Evolutionary conservation across 2,797 vertebrate species (phyloP), one percentile per base, ranked within the genome.

Genomic region (Gobio occitaniae): DNA sequence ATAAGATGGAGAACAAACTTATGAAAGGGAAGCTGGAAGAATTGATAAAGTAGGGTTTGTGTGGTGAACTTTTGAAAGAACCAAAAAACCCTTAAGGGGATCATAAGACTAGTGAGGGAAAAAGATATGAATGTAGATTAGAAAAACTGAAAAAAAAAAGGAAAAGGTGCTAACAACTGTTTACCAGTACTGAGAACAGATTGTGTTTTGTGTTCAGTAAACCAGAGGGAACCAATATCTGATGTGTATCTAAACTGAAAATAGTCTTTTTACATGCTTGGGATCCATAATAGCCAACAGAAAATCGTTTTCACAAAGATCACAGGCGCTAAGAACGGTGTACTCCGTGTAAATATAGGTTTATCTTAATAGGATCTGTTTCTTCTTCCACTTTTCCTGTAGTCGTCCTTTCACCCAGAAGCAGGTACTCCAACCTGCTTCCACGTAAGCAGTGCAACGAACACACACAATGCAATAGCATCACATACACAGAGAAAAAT

Each of bases 341-440:
- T 61, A 41, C 44, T 71, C 75, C 11, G 36, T 56, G 25, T 75
- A 88, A 83, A 77, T 61, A 84, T 38, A 79, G 70, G 74, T 72
- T 75, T 74, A 83, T 85, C 84, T 85, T 81, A 85, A 85, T 72
- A 54, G 54, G 47, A 69, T 86, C 25, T 63, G 68, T 29, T 68
- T 75, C 78, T 76, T 21, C 25, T 68, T 76, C 10, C 21, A 9
- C 25, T 76, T 47, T 47, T 69, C 47, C 41, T 36, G 61, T 52
- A 80, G 75, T 38, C 50, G 15, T 76, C 16, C 68, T 36, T 29
- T 83, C 69, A 66, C 72, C 9, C 17, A n/a, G 79, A 36, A 68
- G 4, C 56, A 68, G 74, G 52, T 78, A 54, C 17, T 68, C 61
- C 52, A 12, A 32, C 78, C 32, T 48, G 36, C 52, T 47, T 70